Evolutionary conservation across 1,140 invertebrate genomes (phyloP), one percentile per base, ranked within the genome.

Genomic region (Drosophila busckii): DNA sequence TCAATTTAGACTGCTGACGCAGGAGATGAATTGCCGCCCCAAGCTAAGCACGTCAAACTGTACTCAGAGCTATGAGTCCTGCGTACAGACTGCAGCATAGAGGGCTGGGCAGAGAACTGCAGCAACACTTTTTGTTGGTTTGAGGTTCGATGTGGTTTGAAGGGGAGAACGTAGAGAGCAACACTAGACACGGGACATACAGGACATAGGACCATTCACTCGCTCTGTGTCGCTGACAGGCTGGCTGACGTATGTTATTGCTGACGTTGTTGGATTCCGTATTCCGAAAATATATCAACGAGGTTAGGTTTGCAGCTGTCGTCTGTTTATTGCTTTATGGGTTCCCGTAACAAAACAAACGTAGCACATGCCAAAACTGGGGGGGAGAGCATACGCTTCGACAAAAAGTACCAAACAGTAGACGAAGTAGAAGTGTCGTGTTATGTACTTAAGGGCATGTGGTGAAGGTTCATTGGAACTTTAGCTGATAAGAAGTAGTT

Each of bases 231-330:
- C 22, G 23, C 38, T n/a, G 37, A 29, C 25, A 10, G 19, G 31
- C 8, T 17, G 49, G 9, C 42, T 52, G 55, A 35, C 37, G 32
- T 41, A 58, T n/a, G n/a, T n/a, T n/a, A n/a, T n/a, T n/a, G n/a
- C n/a, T n/a, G n/a, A n/a, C n/a, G n/a, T 35, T 50, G 17, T 31
- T 25, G 35, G 28, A 6, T 28, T 25, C 12, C 34, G 31, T 26
- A 52, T 40, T 52, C 49, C 26, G 17, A 16, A 29, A 41, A 41
- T 44, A 54, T 54, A 54, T 54, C 50, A 54, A 54, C 38, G 40
- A 35, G 37, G 15, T 22, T 50, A 42, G 61, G n/a, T 71, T 78
- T 80, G 73, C 75, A 80, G 73, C 73, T 80, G 73, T 73, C 73
- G 71, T 53, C 49, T 53, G 64, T 60, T 55, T 59, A 37, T 53